A percentile compares a stretch with the other conserved stretches of the same genome.
phyloP scores from a whole-genome alignment of 2,113 vertebrate genomes.

The Coracopsis vasa region DNA sequence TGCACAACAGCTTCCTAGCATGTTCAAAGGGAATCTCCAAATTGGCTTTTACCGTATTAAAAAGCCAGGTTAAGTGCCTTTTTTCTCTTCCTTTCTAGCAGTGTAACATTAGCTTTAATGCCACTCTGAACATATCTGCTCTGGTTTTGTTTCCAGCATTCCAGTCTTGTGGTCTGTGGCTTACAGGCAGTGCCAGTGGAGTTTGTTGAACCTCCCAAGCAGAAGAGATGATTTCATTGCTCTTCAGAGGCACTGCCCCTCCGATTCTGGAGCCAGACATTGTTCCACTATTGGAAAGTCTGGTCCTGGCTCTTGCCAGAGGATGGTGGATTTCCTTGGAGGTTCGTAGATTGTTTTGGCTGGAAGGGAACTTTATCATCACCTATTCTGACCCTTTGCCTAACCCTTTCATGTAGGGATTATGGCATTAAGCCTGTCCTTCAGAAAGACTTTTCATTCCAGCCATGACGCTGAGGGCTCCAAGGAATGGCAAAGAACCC shows the following conservation, averaged over 20 bases:
- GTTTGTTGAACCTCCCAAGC: constrained; percentile 20
- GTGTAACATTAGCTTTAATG: neutral
- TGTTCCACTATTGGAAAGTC: neutral
- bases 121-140: neutral
- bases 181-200: neutral
- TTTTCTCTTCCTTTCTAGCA: neutral
- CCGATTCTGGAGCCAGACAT: neutral
- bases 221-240: constrained; percentile 34
- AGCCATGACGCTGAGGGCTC: neutral
- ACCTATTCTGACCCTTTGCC: constrained; percentile 3
- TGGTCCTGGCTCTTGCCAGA: neutral
- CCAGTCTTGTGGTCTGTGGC: constrained; percentile 1
- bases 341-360: constrained; percentile 3
- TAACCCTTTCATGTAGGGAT: neutral
- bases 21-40: neutral
- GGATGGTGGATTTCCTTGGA: constrained; percentile 21
- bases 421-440: neutral
- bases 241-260: neutral
- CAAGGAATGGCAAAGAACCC: neutral
- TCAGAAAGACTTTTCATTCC: neutral
- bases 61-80: neutral
- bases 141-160: constrained; percentile 15
- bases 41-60: neutral
- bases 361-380: constrained; percentile 30
- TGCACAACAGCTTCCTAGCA: neutral